Evolutionary conservation across 2,113 vertebrate genomes (phyloP), one percentile per base, ranked within the genome.

Genomic region (Gallinago undulata): DNA sequence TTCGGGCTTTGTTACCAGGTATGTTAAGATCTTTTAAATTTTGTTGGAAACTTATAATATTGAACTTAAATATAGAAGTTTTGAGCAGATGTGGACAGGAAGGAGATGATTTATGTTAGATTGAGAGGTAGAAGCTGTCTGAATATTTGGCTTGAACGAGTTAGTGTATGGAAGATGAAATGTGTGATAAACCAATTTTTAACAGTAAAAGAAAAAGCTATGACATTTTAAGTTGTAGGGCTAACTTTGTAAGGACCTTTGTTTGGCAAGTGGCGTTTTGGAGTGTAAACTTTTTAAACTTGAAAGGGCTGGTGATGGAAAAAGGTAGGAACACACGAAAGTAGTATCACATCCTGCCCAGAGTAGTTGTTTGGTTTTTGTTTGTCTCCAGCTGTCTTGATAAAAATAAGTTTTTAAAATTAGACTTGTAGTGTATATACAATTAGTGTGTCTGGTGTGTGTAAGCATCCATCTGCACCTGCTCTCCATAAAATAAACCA

Each of bases 371-470:
- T 60, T 47, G 30, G 1, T 7, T 33, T 74, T 60, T 30, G 21
- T 79, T 62, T 41, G 67, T 86, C 31, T 90, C 48, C 9, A 18
- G 68, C 78, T 90, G 75, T 10, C 75, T 80, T 66, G 76, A 55
- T 73, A 73, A 96, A 96, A 97, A 90, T 84, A 92, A 86, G 31
- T 28, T 66, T 84, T 93, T 93, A 96, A 96, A 97, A 89, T 95
- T 86, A 94, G 91, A 53, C 28, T 55, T 27, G n/a, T 11, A 15
- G 39, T 6, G 1, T 37, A 1, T 90, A 21, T 84, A 39, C 45
- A 92, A 0, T 92, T 77, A 73, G 72, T 59, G 89, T 64, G 47
- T 69, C 86, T 84, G 79, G 86, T 2, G 8, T 31, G 8, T 53
- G 28, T 33, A 74, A 86, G 55, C 25, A 63, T 5, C 50, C 24